Evolutionary conservation across 1,140 invertebrate genomes (phyloP).

Genomic region (Drosophila sucinea): DNA sequence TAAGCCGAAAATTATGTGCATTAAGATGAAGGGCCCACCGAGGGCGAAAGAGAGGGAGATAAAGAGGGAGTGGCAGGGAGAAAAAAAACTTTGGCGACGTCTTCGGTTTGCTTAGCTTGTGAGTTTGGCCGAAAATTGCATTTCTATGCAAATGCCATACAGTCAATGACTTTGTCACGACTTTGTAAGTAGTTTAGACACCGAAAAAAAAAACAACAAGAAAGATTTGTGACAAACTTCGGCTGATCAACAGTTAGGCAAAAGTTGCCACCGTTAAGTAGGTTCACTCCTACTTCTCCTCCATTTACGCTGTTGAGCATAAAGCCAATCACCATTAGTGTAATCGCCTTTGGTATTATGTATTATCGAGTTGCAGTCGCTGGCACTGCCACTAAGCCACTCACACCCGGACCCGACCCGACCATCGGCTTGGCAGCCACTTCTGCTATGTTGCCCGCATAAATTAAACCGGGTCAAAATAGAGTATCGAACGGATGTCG

Average conservation of each 20-base stretch:
- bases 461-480: conserved; percentile 68
- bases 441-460: conserved; percentile 45
- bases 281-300: conserved; percentile 24
- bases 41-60: not conserved
- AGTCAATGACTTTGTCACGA: conserved; percentile 80
- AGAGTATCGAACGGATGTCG: conserved; percentile 18
- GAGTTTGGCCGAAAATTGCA: conserved; percentile 70
- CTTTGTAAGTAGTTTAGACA: conserved; percentile 72
- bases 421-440: conserved; percentile 1
- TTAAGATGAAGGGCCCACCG: conserved; percentile 9
- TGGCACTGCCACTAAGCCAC: conserved; percentile 43
- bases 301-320: conserved; percentile 31
- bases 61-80: not conserved
- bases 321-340: conserved; percentile 80
- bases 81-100: conserved; percentile 25
- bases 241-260: conserved; percentile 76
- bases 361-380: conserved; percentile 56
- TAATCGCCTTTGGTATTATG: conserved; percentile 76
- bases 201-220: conserved; percentile 23
- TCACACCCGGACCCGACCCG: not conserved
- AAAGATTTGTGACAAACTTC: conserved; percentile 55
- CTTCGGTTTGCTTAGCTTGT: conserved; percentile 35
- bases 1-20: conserved; percentile 54
- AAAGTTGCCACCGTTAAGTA: conserved; percentile 67
- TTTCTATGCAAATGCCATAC: conserved; percentile 78